Base-by-base conservation (phyloP, 2,797 vertebrate genomes). In the Betta splendens region DNA sequence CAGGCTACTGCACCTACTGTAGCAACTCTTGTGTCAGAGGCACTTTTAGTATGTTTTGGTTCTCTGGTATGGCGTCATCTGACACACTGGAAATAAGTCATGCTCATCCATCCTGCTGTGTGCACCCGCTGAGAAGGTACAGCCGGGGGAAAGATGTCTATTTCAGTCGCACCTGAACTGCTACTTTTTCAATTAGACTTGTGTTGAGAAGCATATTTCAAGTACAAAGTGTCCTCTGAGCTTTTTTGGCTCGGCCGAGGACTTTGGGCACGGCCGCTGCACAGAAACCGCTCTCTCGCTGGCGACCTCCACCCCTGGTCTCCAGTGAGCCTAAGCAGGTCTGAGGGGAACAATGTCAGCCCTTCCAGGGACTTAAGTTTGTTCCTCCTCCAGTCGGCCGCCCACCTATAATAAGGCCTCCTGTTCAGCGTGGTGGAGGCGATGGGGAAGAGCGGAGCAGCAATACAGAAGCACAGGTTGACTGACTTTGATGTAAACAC, bases 261-360 rank as follows among this genome's bases (percentile, higher is more conserved):
- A 81, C 63, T 59, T 55, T 72, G 75, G 78, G 61, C 58, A 69
- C 28, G 46, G 66, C 59, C 33, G 57, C 77, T 72, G 78, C 79
- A 93, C 90, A 92, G 89, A 91, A 89, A 81, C 69, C 73, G 89
- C 88, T 89, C 91, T 91, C 90, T 89, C 78, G 79, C 47, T 76
- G 47, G 25, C 52, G 64, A 80, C 81, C 88, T 83, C 77, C 79
- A 78, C 81, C 83, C 37, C 67, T 68, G 73, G 78, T 84, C 89
- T 83, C 87, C 64, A 76, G 79, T 85, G 87, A 85, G 75, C 73
- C 70, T 50, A 72, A 78, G 79, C 73, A 73, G 69, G 73, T 72
- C 72, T 84, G 66, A 74, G 68, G 81, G 85, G 86, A 88, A 87
- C 75, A 85, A 71, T 66, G 15, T 65, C 71, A 68, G 65, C 69